These are phyloP conservation scores for Chrosomus eos DNA, from an alignment of 2,797 vertebrate genomes.

Conservation along the genomic window DNA sequence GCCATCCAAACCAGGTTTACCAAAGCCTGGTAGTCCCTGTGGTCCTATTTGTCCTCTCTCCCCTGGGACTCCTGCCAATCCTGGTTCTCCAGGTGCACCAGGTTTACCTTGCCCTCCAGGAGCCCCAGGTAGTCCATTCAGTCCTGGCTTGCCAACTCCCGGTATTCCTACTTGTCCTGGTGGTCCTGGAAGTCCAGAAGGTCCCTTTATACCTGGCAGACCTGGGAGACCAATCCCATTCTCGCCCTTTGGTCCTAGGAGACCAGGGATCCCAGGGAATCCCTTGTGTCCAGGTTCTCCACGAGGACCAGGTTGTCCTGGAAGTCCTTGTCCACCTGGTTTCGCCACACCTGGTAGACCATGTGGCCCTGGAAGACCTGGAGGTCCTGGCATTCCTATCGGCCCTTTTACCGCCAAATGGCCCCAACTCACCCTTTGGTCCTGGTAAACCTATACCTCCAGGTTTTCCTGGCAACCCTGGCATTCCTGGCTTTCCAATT, in stretches of 20 bases:
- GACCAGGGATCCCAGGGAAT: slow-evolving; percentile 81
- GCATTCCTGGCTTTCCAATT: slow-evolving; percentile 93
- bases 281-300: slow-evolving; percentile 93
- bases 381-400: slow-evolving; percentile 87
- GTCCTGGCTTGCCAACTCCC: slow-evolving; percentile 88
- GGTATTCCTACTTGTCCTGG: slow-evolving; percentile 85
- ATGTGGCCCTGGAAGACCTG: slow-evolving; percentile 89
- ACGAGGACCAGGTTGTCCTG: slow-evolving; percentile 83
- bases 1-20: slow-evolving; percentile 91
- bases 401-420: slow-evolving; percentile 82
- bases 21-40: slow-evolving; percentile 85
- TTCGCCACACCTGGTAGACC: slow-evolving; percentile 91
- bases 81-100: slow-evolving; percentile 86
- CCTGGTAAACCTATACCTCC: slow-evolving; percentile 88
- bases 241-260: slow-evolving; percentile 86
- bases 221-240: slow-evolving; percentile 89
- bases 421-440: slow-evolving; percentile 88
- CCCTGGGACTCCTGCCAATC: slow-evolving; percentile 81
- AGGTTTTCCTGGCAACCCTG: slow-evolving; percentile 93
- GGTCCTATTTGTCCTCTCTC: slow-evolving; percentile 85
- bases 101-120: slow-evolving; percentile 87
- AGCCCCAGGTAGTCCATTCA: slow-evolving; percentile 88
- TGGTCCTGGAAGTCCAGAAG: slow-evolving; percentile 83
- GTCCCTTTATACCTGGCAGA: slow-evolving; percentile 89
- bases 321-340: slow-evolving; percentile 85